A percentile compares a stretch with the other conserved stretches of the same genome.
These are phyloP conservation scores for Pelobates cultripes DNA, from an alignment of 2,797 vertebrate species.

Conservation along the genomic window DNA sequence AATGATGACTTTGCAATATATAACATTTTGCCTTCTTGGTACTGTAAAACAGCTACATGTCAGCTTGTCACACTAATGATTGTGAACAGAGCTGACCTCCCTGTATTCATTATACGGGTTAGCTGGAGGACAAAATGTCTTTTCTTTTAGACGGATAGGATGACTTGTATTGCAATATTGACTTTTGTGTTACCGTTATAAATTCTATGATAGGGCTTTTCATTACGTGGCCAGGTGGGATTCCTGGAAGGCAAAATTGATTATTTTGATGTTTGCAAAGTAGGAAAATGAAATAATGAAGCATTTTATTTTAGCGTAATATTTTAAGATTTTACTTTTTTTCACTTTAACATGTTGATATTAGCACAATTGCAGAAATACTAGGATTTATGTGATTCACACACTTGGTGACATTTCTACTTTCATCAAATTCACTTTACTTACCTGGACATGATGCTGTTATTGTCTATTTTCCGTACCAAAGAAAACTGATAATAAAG, in stretches of 20 bases:
- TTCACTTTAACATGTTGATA: no score
- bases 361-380: no score
- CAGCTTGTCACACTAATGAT: slow-evolving; percentile 38
- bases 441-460: no score
- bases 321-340: no score
- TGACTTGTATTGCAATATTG: neutral
- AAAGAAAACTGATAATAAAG: no score
- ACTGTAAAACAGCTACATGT: slow-evolving; percentile 20
- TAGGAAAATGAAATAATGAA: no score
- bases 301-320: no score
- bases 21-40: slow-evolving; percentile 34
- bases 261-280: no score
- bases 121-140: slow-evolving; percentile 22
- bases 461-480: no score
- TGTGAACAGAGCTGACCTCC: slow-evolving; percentile 41
- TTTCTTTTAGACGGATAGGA: neutral
- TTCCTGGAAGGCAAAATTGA: neutral
- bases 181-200: neutral
- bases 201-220: neutral
- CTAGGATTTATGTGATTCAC: no score
- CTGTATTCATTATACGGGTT: slow-evolving; percentile 6
- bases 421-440: no score
- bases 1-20: slow-evolving; percentile 33
- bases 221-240: neutral
- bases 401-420: no score